These are phyloP conservation scores for Drosophila niveifrons DNA, from an alignment of 2,888 invertebrate species.

Conservation along the genomic window DNA sequence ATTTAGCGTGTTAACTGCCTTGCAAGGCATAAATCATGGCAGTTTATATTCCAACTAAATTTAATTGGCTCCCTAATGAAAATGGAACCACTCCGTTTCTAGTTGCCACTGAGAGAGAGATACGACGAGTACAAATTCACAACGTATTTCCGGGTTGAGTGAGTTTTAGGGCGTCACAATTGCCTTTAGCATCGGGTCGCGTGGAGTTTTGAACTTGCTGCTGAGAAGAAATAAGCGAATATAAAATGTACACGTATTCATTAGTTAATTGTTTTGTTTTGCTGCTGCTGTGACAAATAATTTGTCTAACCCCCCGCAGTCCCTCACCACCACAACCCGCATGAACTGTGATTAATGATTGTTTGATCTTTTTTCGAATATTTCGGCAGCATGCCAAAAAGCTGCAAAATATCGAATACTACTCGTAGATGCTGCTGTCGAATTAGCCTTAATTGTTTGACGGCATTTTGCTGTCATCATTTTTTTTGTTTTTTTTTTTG, in stretches of 20 bases:
- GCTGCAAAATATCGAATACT: conserved; percentile 51
- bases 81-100: conserved; percentile 32
- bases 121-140: conserved; percentile 2
- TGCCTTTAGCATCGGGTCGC: conserved; percentile 38
- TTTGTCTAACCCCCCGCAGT: conserved; percentile 29
- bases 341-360: conserved; percentile 68
- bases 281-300: conserved; percentile 67
- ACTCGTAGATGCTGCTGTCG: conserved; percentile 44
- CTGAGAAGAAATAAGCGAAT: conserved; percentile 7
- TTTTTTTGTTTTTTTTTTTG: too few species aligned
- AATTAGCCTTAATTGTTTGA: conserved; percentile 76
- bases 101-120: not conserved
- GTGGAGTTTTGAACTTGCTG: conserved; percentile 23
- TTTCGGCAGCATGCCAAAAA: conserved; percentile 59
- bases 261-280: conserved; percentile 73
- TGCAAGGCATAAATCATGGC: conserved; percentile 23
- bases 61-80: conserved; percentile 26
- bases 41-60: conserved; percentile 19
- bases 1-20: conserved; percentile 2
- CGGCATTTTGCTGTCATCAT: conserved; percentile 61
- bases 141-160: conserved; percentile 57
- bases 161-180: conserved; percentile 35
- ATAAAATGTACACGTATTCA: conserved; percentile 48
- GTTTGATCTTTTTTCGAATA: conserved; percentile 55
- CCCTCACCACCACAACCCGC: not conserved